Conservation (phyloP, 2,113 vertebrate species). For the Calidris pugnax region DNA sequence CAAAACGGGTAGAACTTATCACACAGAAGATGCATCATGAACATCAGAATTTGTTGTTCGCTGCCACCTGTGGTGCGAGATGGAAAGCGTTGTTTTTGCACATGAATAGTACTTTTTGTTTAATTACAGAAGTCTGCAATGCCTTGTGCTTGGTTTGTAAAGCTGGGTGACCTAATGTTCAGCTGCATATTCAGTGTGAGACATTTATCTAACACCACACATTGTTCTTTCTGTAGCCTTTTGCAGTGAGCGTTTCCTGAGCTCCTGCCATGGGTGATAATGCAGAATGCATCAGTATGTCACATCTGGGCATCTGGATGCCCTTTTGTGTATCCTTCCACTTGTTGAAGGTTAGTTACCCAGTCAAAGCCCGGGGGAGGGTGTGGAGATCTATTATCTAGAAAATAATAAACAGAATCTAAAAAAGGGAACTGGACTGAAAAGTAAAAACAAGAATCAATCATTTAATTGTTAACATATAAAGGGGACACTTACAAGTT, state of each 20-base stretch:
- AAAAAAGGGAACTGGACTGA: neutral
- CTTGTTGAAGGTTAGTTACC: neutral
- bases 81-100: conserved; percentile 14
- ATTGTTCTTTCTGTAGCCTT: conserved; percentile 25
- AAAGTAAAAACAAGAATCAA: neutral
- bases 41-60: neutral
- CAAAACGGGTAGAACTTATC: neutral
- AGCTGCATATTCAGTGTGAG: conserved; percentile 45
- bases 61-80: neutral
- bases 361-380: neutral
- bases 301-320: neutral
- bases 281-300: neutral
- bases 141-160: conserved; percentile 1
- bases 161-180: conserved; percentile 58
- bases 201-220: neutral
- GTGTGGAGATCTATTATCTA: neutral
- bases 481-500: neutral
- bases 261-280: neutral
- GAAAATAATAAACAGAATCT: neutral
- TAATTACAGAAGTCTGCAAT: neutral
- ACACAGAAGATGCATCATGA: neutral
- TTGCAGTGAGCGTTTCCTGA: neutral
- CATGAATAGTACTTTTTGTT: conserved; percentile 58
- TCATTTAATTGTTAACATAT: neutral
- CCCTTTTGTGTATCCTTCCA: neutral